These are phyloP conservation scores for Xestia rhomboidea DNA, from an alignment of 2,888 invertebrate genomes.

Conservation along the genomic window DNA sequence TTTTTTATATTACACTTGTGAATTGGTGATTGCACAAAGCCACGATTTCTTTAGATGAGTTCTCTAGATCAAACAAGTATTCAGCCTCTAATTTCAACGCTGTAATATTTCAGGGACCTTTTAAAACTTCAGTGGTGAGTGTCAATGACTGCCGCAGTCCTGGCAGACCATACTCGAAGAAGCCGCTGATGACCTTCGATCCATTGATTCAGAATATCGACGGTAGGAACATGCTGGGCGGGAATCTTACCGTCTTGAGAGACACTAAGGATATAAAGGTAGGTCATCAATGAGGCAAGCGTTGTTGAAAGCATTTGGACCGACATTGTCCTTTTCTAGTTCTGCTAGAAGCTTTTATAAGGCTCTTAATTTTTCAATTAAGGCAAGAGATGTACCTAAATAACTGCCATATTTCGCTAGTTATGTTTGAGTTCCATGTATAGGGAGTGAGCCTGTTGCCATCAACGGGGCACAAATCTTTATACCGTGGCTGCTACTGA, in stretches of 20 bases:
- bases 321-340: not conserved
- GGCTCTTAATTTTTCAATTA: too few relatives aligned
- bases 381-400: not conserved
- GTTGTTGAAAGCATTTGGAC: not conserved
- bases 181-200: not conserved
- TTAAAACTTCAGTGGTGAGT: slow-evolving; percentile 5
- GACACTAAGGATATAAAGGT: slow-evolving; percentile 27
- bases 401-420: not conserved
- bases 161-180: slow-evolving; percentile 19
- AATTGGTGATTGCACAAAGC: not conserved
- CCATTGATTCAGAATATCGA: not conserved
- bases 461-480: not conserved
- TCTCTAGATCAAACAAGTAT: not conserved
- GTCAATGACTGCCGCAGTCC: slow-evolving; percentile 2
- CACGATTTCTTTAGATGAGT: not conserved
- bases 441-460: not conserved
- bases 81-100: not conserved
- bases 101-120: slow-evolving; percentile 37
- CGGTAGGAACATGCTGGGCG: slow-evolving; percentile 22
- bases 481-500: too few relatives aligned
- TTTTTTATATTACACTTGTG: not conserved
- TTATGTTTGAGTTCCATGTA: not conserved
- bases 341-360: not conserved
- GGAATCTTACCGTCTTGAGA: slow-evolving; percentile 38
- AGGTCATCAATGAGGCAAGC: not conserved